phyloP scores from a whole-genome alignment of 1,140 invertebrate species.

The Macrocentrus cingulum region DNA sequence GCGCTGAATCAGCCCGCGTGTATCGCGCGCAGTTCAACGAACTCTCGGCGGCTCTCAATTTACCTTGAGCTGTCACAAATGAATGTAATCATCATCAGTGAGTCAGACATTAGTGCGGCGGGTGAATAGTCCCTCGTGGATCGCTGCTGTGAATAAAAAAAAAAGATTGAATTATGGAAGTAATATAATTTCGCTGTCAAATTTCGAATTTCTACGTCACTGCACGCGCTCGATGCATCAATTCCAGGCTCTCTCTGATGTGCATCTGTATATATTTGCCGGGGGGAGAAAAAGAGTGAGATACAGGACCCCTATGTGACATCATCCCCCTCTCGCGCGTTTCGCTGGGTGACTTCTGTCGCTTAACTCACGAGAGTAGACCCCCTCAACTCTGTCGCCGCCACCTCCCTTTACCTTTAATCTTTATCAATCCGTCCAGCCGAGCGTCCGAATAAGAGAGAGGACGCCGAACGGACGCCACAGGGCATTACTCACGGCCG shows the following conservation, averaged over 20 bases:
- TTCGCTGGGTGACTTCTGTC: slow-evolving; percentile 59
- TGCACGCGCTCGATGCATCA: slow-evolving; percentile 43
- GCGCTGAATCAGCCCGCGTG: too few species aligned
- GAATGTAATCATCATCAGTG: too few species aligned
- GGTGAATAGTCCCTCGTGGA: too few species aligned
- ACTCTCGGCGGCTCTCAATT: too few species aligned
- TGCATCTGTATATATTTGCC: slow-evolving; percentile 48
- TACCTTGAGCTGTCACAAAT: too few species aligned
- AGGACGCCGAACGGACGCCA: slow-evolving; percentile 48
- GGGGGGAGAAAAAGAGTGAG: slow-evolving; percentile 4
- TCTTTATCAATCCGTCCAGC: slow-evolving; percentile 59
- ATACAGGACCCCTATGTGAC: slow-evolving; percentile 51
- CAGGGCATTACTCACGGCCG: slow-evolving; percentile 57
- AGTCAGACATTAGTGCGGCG: too few species aligned
- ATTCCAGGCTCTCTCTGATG: slow-evolving; percentile 32
- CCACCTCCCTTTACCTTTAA: slow-evolving; percentile 58
- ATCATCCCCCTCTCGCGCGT: slow-evolving; percentile 53
- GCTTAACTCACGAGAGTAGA: slow-evolving; percentile 52
- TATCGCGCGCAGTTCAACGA: too few species aligned
- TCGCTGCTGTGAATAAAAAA: too few species aligned
- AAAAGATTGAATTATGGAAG: too few species aligned
- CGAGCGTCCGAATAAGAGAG: slow-evolving; percentile 37
- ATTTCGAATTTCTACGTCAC: slow-evolving; percentile 39
- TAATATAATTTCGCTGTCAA: too few species aligned
- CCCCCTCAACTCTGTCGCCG: slow-evolving; percentile 33